Percentiles rank a stretch among this genome's conserved stretches.
Conservation (phyloP, 2,797 vertebrate genomes). For the Paedocypris micromegethes region DNA sequence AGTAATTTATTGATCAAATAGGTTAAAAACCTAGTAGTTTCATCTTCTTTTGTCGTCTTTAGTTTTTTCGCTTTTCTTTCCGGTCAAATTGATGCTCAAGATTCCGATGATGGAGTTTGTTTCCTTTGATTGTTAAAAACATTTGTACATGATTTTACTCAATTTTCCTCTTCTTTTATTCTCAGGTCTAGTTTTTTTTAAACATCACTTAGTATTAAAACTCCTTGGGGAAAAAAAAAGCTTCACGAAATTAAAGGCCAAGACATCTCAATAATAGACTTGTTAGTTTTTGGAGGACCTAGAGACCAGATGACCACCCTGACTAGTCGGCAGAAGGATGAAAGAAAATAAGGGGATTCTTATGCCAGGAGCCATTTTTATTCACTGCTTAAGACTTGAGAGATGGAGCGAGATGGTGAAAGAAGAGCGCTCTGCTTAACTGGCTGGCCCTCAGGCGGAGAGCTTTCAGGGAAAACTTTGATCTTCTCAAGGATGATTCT, state of each 20-base stretch:
- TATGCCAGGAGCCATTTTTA: conserved; percentile 14
- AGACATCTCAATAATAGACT: not conserved
- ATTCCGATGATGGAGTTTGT: too few relatives aligned
- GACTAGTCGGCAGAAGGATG: conserved; percentile 4
- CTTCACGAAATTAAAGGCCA: not conserved
- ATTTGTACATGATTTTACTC: too few relatives aligned
- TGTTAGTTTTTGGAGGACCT: not conserved
- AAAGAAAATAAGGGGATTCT: conserved; percentile 12
- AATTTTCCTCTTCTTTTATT: too few relatives aligned
- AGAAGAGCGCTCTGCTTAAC: conserved; percentile 23
- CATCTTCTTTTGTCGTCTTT: too few relatives aligned
- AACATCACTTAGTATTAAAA: too few relatives aligned
- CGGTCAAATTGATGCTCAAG: too few relatives aligned
- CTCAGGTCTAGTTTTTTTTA: too few relatives aligned
- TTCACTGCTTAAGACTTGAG: conserved; percentile 18
- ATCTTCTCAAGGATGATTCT: conserved; percentile 51
- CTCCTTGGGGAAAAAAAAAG: not conserved
- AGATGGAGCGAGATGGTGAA: conserved; percentile 13
- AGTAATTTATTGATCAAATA: too few relatives aligned
- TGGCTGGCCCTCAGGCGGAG: conserved; percentile 57
- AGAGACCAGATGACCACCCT: not conserved
- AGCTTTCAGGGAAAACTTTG: conserved; percentile 54
- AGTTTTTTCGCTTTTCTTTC: too few relatives aligned
- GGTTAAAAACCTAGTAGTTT: too few relatives aligned
- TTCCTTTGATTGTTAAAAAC: too few relatives aligned